Evolutionary conservation across 2,113 vertebrate genomes (phyloP), one percentile per base, ranked within the genome.

Genomic region (Podilymbus podiceps): DNA sequence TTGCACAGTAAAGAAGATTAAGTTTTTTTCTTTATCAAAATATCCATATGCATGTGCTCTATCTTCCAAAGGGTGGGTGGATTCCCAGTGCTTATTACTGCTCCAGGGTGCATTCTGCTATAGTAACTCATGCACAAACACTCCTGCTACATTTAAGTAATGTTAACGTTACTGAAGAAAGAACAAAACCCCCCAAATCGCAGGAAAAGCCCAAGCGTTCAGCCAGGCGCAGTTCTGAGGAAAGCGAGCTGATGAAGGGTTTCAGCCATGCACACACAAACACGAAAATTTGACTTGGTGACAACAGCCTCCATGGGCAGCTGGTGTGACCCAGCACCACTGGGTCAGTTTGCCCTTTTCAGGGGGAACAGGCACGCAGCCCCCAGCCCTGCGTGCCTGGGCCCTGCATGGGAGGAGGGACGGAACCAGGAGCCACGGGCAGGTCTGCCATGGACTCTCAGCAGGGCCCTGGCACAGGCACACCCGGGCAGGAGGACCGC

Each of bases 1-100:
- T 97, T 97, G 97, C 83, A 97, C 73, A 35, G 97, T 95, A 97
- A 98, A 95, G 97, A 98, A 97, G 92, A 97, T 97, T 95, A 97
- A 96, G 72, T 69, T 96, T 96, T 95, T 95, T 91, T 59, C 93
- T 93, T 97, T 98, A 97, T 97, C 93, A 97, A 98, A 97, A 97
- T 89, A 98, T 87, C 92, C 94, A 97, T 97, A 97, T 97, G 92
- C 90, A 96, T 97, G 91, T 63, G 71, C n/a, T 96, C 76, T 69
- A 95, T 75, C 71, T 92, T 95, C 79, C 63, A 81, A 46, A 42
- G 33, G 68, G 87, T 33, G 58, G 88, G 69, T 89, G 89, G 75
- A 97, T 97, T 97, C 88, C 77, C 91, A 91, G 17, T 86, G 92
- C 78, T 95, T 95, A 74, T 84, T 88, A 89, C 11, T 14, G 67